Percentiles rank a stretch among this genome's conserved stretches.
These are phyloP conservation scores for Kuschelorhynchus macadamiae DNA, from an alignment of 2,888 invertebrate species.

Conservation along the genomic window DNA sequence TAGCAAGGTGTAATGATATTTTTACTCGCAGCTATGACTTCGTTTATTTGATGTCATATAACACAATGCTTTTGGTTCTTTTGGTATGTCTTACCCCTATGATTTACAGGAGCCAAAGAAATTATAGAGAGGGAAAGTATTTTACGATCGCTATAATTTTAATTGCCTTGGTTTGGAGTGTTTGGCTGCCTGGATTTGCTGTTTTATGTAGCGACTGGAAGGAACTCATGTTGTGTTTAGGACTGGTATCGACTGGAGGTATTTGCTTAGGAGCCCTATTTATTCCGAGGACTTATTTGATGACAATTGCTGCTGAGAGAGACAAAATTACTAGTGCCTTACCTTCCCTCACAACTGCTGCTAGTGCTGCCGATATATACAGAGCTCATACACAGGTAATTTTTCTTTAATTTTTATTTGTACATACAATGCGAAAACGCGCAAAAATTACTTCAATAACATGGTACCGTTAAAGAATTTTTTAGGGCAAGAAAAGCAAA, in stretches of 20 bases:
- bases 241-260: conserved; percentile 75
- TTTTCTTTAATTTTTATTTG: conserved; percentile 13
- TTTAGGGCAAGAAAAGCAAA: no score
- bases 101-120: conserved; percentile 76
- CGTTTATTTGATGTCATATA: conserved; percentile 73
- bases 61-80: conserved; percentile 73
- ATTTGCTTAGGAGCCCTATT: conserved; percentile 76
- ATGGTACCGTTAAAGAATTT: no score
- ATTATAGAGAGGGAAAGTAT: conserved; percentile 77
- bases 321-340: conserved; percentile 73
- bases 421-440: no score
- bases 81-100: conserved; percentile 74
- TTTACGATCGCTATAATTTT: conserved; percentile 72
- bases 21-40: conserved; percentile 69
- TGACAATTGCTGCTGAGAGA: conserved; percentile 75
- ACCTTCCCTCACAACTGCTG: conserved; percentile 69
- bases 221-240: conserved; percentile 75
- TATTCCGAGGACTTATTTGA: conserved; percentile 79
- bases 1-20: conserved; percentile 69
- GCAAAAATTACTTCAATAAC: no score
- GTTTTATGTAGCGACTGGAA: conserved; percentile 71
- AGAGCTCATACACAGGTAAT: conserved; percentile 65
- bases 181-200: conserved; percentile 73
- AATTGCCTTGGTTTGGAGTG: conserved; percentile 73
- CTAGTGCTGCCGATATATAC: conserved; percentile 69